Evolutionary conservation across 2,797 vertebrate genomes (phyloP).

Genomic region (Silurus lanzhouensis): DNA sequence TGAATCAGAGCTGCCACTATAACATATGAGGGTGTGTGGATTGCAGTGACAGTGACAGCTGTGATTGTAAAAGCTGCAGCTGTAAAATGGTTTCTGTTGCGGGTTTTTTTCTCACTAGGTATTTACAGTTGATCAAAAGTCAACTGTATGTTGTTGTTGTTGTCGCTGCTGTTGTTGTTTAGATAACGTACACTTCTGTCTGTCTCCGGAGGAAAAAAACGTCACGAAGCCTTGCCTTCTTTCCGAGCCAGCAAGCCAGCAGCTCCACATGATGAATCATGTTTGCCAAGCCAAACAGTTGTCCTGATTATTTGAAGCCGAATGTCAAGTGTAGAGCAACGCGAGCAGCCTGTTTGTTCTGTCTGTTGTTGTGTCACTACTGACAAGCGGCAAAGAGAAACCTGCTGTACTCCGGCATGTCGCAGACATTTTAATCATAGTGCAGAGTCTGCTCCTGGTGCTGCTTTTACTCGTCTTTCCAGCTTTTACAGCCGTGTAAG

Average conservation of each 20-base stretch:
- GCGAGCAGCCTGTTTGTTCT: neutral
- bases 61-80: neutral
- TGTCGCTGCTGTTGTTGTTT: too few relatives aligned
- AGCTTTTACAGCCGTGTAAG: neutral
- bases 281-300: neutral
- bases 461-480: neutral
- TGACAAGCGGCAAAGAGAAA: neutral
- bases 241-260: neutral
- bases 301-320: constrained; percentile 21
- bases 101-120: too few relatives aligned
- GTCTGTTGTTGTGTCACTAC: neutral
- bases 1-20: neutral
- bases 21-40: neutral
- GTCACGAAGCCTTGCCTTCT: neutral
- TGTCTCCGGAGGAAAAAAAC: neutral
- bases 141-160: too few relatives aligned
- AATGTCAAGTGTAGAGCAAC: constrained; percentile 8
- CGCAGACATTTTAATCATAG: neutral
- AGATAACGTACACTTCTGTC: too few relatives aligned
- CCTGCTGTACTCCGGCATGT: neutral
- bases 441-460: neutral
- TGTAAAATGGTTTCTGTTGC: neutral
- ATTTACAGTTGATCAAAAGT: too few relatives aligned
- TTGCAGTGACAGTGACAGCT: constrained; percentile 6
- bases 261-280: neutral